phyloP scores from a whole-genome alignment of 2,797 vertebrate species.

The Hafferia zeledoni region DNA sequence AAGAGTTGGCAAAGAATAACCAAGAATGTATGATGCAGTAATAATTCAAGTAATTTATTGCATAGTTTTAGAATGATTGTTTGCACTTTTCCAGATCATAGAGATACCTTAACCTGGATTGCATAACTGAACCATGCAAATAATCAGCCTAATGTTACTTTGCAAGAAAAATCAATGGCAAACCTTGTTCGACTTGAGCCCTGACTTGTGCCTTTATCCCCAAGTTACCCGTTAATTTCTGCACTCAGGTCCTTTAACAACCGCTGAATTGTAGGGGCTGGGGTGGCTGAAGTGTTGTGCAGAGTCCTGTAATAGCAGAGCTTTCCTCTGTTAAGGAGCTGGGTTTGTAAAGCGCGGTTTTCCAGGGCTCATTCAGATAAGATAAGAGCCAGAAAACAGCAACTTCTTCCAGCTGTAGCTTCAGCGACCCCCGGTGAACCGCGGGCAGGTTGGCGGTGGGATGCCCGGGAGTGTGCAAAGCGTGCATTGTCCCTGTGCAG shows the following conservation, averaged over 20 bases:
- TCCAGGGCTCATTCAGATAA: not conserved
- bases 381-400: not conserved
- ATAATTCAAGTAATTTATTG: constrained; percentile 50
- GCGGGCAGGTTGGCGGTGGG: not conserved
- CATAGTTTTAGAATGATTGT: not conserved
- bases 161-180: not conserved
- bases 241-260: not conserved
- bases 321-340: not conserved
- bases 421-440: not conserved
- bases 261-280: not conserved
- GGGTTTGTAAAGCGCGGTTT: not conserved
- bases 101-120: not conserved
- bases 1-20: constrained; percentile 29
- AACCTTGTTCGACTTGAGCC: not conserved
- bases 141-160: not conserved
- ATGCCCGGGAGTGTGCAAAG: not conserved
- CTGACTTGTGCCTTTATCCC: not conserved
- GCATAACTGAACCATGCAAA: not conserved
- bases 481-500: not conserved
- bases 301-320: not conserved
- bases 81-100: not conserved
- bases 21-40: constrained; percentile 38
- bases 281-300: not conserved
- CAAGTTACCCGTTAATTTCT: not conserved
- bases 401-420: not conserved